Evolutionary conservation across 2,888 invertebrate species (phyloP).

Genomic region (Eurois occulta): DNA sequence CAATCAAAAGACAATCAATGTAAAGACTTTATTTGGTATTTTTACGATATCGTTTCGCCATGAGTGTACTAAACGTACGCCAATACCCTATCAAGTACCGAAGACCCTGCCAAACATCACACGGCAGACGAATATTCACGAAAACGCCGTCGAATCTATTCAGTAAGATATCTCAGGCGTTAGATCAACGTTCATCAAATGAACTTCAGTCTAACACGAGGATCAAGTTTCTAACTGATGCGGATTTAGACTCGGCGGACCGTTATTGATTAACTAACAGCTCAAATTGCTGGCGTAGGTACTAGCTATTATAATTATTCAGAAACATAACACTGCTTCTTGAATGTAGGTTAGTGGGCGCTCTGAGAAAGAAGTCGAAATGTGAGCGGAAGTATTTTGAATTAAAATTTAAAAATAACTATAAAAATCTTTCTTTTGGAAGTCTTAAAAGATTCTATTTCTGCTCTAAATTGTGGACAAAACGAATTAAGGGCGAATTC

Average conservation of each 20-base stretch:
- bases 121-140: neutral
- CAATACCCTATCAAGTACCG: neutral
- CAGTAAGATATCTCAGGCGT: constrained; percentile 2
- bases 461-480: neutral
- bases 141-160: constrained; percentile 1
- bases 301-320: constrained; percentile 19
- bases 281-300: constrained; percentile 16
- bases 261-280: constrained; percentile 37
- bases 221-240: constrained; percentile 49
- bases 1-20: too few species aligned
- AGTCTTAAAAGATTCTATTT: neutral
- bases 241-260: constrained; percentile 38
- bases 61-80: neutral
- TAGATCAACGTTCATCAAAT: constrained; percentile 25
- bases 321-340: constrained; percentile 1
- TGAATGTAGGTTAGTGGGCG: constrained; percentile 7
- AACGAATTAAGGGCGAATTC: neutral
- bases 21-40: neutral
- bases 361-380: neutral
- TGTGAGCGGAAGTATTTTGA: neutral
- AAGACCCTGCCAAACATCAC: neutral
- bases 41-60: neutral
- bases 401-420: neutral
- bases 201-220: constrained; percentile 23
- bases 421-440: neutral